phyloP scores from a whole-genome alignment of 2,113 vertebrate species.

The Nerophis lumbriciformis region DNA sequence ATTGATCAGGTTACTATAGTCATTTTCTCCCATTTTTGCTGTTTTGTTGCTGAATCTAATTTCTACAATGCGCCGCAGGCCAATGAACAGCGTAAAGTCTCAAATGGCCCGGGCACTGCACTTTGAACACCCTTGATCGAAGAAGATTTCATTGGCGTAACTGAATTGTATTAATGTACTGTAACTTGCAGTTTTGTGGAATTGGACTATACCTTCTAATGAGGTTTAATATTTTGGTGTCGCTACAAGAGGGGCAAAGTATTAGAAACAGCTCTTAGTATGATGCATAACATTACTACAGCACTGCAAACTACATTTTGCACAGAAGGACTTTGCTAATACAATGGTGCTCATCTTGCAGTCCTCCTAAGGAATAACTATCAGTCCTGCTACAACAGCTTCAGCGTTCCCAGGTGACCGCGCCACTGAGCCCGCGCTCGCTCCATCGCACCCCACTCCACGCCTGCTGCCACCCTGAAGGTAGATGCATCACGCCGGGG shows the following conservation, averaged over 20 bases:
- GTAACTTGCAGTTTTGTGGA: no score
- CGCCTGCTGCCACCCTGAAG: conserved; percentile 80
- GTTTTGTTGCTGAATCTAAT: no score
- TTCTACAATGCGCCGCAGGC: no score
- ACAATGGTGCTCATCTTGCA: conserved; percentile 76
- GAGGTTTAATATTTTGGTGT: no score
- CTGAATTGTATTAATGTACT: no score
- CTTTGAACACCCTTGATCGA: no score
- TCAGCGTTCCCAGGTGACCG: conserved; percentile 77
- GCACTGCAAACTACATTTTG: background rate
- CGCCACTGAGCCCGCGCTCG: conserved; percentile 75
- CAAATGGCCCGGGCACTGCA: no score
- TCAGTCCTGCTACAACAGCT: conserved; percentile 78
- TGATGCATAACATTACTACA: background rate
- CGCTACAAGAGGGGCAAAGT: background rate
- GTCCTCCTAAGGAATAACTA: conserved; percentile 79
- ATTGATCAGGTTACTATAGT: no score
- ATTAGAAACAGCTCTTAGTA: background rate
- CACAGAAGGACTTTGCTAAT: conserved; percentile 62
- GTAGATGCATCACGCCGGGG: conserved; percentile 75
- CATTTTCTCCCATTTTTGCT: no score
- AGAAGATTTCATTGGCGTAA: no score
- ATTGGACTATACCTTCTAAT: no score
- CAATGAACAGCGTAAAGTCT: no score
- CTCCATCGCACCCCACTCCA: conserved; percentile 76